phyloP scores from a whole-genome alignment of 2,797 vertebrate species.

The Cyprinodon diabolis region DNA sequence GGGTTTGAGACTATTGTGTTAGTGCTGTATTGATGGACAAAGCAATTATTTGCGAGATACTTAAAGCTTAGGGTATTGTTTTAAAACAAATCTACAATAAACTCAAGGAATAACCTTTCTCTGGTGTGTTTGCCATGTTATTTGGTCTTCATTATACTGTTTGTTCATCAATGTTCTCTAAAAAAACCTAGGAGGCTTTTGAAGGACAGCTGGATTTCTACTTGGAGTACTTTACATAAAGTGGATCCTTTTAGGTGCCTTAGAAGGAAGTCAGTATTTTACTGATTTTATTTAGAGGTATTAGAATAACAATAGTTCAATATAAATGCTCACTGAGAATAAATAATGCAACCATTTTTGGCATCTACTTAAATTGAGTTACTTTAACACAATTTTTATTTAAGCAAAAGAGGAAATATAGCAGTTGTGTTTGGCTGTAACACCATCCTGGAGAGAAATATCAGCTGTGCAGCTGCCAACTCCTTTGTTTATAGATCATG shows the following conservation, averaged over 20 bases:
- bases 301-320: neutral
- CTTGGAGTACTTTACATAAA: neutral
- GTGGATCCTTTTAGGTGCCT: neutral
- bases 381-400: no score
- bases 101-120: neutral
- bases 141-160: neutral
- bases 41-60: neutral
- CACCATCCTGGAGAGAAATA: no score
- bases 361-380: no score
- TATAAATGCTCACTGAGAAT: neutral
- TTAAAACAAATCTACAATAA: neutral
- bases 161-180: neutral
- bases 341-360: no score
- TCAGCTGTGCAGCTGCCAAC: no score
- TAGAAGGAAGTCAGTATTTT: neutral
- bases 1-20: neutral
- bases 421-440: no score
- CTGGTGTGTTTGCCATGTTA: neutral
- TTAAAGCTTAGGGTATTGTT: neutral
- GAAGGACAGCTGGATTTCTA: neutral
- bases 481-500: no score
- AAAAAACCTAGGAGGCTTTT: neutral
- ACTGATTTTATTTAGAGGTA: neutral
- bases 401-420: no score
- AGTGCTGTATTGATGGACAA: neutral